Base-by-base conservation (phyloP, 2,888 invertebrate species). In the Escarpia spicata region DNA sequence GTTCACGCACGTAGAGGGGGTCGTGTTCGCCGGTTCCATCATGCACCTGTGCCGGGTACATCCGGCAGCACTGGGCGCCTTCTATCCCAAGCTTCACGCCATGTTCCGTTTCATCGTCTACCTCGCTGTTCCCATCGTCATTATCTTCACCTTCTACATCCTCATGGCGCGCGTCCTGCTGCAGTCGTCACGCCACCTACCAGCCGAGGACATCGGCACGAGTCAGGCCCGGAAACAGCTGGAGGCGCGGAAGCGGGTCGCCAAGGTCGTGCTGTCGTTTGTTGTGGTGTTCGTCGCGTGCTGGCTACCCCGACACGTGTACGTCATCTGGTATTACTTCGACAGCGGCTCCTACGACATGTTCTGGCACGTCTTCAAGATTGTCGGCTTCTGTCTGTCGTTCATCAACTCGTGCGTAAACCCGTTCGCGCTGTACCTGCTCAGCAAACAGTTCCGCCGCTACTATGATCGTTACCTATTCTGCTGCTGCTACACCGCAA, bases 371-470 rank as follows among this genome's bases (percentile, higher is more conserved):
- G 92, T 94, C 91, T 94, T 95, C 93, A 97, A 98, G 94, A 98
- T 98, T 95, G 96, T 98, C 91, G 98, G 98, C 37, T 98, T 98
- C 96, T 98, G 98, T 95, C 97, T 99, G 93, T 97, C 98, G 95
- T 96, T 98, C 97, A 97, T 98, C 94, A 98, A 96, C 97, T 98
- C 98, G 95, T 99, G 99, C 96, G 98, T 98, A 94, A 99, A 99
- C 97, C 99, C 99, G 0, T 98, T 99, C 93, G 98, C 98, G 0
- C 97, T 99, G 91, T 99, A 98, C 97, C 98, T 98, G 97, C 98
- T 98, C 94, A 98, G 98, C 96, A 98, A 98, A 91, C 98, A 98
- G 94, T 99, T 98, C 96, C 97, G 98, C 95, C 98, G 98, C 96
- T 98, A 98, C 96, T 98, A 98, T 96, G 98, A 98, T 97, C 97